phyloP scores from a whole-genome alignment of 2,888 invertebrate species.

The Epicampocera succincta region DNA sequence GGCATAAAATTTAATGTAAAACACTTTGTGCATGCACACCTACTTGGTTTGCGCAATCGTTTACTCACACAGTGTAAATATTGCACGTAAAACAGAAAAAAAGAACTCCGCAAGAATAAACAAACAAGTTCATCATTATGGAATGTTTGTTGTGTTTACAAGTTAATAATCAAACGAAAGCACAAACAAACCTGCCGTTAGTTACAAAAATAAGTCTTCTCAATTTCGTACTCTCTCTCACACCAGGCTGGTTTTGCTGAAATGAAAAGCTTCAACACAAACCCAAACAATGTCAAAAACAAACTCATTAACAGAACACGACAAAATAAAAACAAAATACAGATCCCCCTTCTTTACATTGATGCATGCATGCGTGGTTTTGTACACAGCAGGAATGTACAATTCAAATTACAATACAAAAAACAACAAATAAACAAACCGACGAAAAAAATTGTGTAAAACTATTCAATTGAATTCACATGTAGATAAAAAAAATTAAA shows the following conservation, averaged over 20 bases:
- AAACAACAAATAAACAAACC: background rate
- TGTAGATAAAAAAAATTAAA: slow-evolving; percentile 42
- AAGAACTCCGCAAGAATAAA: background rate
- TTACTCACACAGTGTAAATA: too few relatives aligned
- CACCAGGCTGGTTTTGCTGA: background rate
- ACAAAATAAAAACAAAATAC: slow-evolving; percentile 3
- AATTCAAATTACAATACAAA: slow-evolving; percentile 12
- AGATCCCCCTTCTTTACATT: background rate
- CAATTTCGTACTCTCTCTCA: background rate
- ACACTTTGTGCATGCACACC: too few relatives aligned
- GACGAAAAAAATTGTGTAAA: slow-evolving; percentile 23
- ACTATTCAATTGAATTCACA: slow-evolving; percentile 50
- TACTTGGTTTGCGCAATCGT: too few relatives aligned
- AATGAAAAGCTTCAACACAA: background rate
- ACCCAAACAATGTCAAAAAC: background rate
- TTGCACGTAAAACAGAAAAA: background rate
- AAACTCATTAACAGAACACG: slow-evolving; percentile 1
- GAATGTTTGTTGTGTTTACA: slow-evolving; percentile 30
- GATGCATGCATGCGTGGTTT: background rate
- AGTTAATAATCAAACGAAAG: slow-evolving; percentile 10
- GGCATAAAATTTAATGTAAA: too few relatives aligned
- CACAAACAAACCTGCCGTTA: slow-evolving; percentile 19
- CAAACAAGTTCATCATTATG: slow-evolving; percentile 34
- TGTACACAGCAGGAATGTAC: background rate
- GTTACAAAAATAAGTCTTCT: background rate